Percentiles rank a stretch among this genome's conserved stretches.
Evolutionary conservation across 2,888 invertebrate species (phyloP).

Genomic region (Emmelina monodactyla): DNA sequence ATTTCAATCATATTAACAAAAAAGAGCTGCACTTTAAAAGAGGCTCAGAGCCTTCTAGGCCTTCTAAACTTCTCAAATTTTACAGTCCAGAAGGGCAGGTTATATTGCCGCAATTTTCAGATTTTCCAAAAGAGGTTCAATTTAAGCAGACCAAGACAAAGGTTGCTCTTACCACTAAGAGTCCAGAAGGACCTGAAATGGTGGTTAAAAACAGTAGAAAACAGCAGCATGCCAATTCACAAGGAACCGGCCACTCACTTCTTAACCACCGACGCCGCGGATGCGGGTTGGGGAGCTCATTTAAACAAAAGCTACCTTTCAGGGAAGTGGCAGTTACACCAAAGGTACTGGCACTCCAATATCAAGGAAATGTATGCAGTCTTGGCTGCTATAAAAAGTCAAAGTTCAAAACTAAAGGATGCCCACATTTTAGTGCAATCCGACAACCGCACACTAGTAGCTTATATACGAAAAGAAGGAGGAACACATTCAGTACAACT

Average conservation of each 20-base stretch:
- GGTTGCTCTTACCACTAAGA: not conserved
- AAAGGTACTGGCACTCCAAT: not conserved
- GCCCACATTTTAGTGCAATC: no score
- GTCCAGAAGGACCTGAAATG: not conserved
- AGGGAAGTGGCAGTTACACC: not conserved
- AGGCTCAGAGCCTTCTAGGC: not conserved
- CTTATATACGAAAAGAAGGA: no score
- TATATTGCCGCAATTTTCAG: constrained; percentile 4
- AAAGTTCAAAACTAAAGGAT: not conserved
- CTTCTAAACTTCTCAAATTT: constrained; percentile 3
- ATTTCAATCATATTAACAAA: no score
- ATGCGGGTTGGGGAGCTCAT: not conserved
- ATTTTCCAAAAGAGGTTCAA: not conserved
- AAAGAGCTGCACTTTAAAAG: not conserved
- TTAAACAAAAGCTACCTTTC: not conserved
- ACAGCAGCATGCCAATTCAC: not conserved
- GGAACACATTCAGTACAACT: not conserved
- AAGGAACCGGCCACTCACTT: no score
- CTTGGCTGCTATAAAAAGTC: no score
- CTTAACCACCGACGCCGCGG: no score
- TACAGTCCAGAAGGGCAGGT: not conserved
- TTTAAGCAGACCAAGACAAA: not conserved
- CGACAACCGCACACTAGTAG: no score
- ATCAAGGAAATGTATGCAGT: not conserved
- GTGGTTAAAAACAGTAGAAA: not conserved